Percentiles rank a stretch among this genome's conserved stretches.
Conservation (phyloP, 1,140 invertebrate genomes). For the Bathynomus jamesi region DNA sequence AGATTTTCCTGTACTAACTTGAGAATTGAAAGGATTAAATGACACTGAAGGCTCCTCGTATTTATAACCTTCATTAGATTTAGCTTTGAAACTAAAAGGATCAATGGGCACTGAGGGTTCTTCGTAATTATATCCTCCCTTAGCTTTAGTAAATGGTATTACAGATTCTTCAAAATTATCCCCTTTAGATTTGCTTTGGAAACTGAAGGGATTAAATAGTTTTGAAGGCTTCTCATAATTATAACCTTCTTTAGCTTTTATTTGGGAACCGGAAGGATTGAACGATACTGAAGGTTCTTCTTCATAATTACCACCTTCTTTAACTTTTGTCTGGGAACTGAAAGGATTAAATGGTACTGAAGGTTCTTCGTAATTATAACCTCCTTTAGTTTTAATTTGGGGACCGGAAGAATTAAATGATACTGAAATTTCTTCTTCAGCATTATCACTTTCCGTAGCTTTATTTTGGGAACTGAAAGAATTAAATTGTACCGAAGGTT, state of each 20-base stretch:
- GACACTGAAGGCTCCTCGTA: neutral
- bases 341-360: neutral
- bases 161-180: neutral
- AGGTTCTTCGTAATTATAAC: too few species aligned
- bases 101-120: neutral
- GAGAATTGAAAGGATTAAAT: neutral
- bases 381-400: neutral
- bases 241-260: conserved; percentile 4
- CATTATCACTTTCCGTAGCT: neutral
- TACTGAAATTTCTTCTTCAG: neutral
- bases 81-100: neutral
- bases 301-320: too few species aligned
- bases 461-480: too few species aligned
- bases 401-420: neutral
- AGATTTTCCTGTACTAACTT: too few species aligned
- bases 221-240: neutral
- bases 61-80: neutral
- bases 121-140: neutral
- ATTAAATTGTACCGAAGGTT: conserved; percentile 1
- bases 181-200: neutral
- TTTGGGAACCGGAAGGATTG: neutral
- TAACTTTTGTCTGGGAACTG: neutral
- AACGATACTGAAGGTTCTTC: too few species aligned
- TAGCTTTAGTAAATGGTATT: neutral
- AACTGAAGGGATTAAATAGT: neutral